Evolutionary conservation across 2,888 invertebrate species (phyloP).

Genomic region (Pilophorus perplexus): DNA sequence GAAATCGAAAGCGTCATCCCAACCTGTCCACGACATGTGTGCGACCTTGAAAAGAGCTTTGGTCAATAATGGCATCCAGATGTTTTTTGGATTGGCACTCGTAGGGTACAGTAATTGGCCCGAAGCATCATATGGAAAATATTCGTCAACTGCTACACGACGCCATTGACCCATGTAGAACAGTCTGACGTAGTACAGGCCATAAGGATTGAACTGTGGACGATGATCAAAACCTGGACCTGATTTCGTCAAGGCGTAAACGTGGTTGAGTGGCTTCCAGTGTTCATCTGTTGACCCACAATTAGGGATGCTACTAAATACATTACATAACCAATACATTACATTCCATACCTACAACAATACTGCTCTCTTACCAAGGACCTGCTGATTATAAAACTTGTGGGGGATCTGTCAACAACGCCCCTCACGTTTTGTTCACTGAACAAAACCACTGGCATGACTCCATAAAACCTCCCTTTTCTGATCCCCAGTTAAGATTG

Average conservation of each 20-base stretch:
- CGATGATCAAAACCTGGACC: slow-evolving; percentile 42
- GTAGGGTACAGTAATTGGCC: slow-evolving; percentile 53
- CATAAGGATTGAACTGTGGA: slow-evolving; percentile 47
- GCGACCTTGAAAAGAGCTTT: slow-evolving; percentile 56
- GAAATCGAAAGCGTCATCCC: slow-evolving; percentile 53
- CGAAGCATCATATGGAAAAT: slow-evolving; percentile 53
- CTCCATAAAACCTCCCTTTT: no score
- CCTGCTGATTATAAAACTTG: no score
- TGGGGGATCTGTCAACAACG: no score
- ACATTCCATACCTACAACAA: not conserved
- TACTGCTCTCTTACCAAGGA: no score
- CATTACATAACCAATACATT: not conserved
- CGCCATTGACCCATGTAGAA: slow-evolving; percentile 57
- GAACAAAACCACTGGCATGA: no score
- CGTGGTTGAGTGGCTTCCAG: slow-evolving; percentile 47
- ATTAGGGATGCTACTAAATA: not conserved
- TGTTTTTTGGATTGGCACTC: slow-evolving; percentile 50
- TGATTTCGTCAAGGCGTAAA: slow-evolving; percentile 42
- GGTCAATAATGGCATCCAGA: slow-evolving; percentile 56
- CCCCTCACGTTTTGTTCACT: no score
- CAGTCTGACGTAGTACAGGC: slow-evolving; percentile 56
- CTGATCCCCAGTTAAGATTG: no score
- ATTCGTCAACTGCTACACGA: slow-evolving; percentile 55
- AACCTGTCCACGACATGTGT: slow-evolving; percentile 52
- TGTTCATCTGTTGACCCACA: no score